These are phyloP conservation scores for Cybosia mesomella DNA, from an alignment of 2,888 invertebrate genomes.

Conservation along the genomic window DNA sequence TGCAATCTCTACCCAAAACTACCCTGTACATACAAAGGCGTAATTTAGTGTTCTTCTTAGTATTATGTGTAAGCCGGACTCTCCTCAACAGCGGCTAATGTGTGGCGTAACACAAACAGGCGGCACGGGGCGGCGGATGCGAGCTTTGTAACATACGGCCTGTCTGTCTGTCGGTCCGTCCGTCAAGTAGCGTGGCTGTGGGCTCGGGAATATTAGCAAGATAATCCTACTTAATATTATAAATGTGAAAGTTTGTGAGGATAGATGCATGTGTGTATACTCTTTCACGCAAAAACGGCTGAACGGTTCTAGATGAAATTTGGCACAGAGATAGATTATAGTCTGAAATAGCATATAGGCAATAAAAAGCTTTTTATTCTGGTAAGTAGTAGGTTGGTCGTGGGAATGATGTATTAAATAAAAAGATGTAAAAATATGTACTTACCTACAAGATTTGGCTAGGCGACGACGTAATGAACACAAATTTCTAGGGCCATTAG, in stretches of 20 bases:
- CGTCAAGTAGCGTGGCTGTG: slow-evolving; percentile 33
- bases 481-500: too few relatives aligned
- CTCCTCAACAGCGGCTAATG: slow-evolving; percentile 59
- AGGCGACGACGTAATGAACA: too few relatives aligned
- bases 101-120: slow-evolving; percentile 65
- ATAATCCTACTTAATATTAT: neutral
- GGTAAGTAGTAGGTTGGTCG: too few relatives aligned
- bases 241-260: neutral
- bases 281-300: too few relatives aligned
- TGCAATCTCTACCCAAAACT: slow-evolving; percentile 43
- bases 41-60: slow-evolving; percentile 77
- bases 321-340: too few relatives aligned
- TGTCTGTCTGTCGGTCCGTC: slow-evolving; percentile 41
- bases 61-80: slow-evolving; percentile 56
- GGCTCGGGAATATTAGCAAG: neutral
- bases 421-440: too few relatives aligned
- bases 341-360: too few relatives aligned
- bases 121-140: slow-evolving; percentile 46
- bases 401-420: too few relatives aligned
- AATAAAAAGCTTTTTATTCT: too few relatives aligned
- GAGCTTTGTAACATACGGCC: slow-evolving; percentile 44
- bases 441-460: too few relatives aligned
- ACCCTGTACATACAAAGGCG: slow-evolving; percentile 61
- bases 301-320: too few relatives aligned
- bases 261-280: too few relatives aligned